Evolutionary conservation across 2,888 invertebrate genomes (phyloP), one percentile per base, ranked within the genome.

Genomic region (Synergus itoensis): DNA sequence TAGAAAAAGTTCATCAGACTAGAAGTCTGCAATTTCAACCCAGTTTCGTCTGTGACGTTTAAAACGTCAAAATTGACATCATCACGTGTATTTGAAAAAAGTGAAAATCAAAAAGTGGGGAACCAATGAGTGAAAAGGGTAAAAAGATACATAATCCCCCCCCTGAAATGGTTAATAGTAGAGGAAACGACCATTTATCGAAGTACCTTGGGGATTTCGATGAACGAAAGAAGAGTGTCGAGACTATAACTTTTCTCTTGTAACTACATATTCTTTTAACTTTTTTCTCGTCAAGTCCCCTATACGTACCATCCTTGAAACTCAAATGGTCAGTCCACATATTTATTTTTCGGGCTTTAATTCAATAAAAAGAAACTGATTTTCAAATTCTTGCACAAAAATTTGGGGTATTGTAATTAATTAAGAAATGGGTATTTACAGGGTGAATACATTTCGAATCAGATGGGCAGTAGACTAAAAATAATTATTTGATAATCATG

Each of bases 161-260:
- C 28, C 28, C 28, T 28, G 28, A 67, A 43, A 45, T 43, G 67
- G 21, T 67, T 67, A 67, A 60, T 76, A 57, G 76, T 40, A 41
- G 76, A 41, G 28, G 62, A 62, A 79, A 82, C 80, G 77, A 81
- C 81, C 73, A 73, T 43, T 76, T 57, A 62, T 76, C 80, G 77
- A 80, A 83, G 78, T 78, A 81, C 81, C 81, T 81, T 78, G 80
- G 83, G 83, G 83, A 81, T 77, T 81, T 82, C 79, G 80, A 81
- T 69, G 83, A 80, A 80, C 78, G 79, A 79, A 82, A 81, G 79
- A 83, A 80, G 79, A 80, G 81, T 77, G 28, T 28, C 64, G 77
- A 76, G 82, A 82, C 82, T 79, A 81, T 28, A 28, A 83, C 81
- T 83, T 69, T 78, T 73, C 18, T 60, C 80, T 76, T 73, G 79